Evolutionary conservation across 2,888 invertebrate species (phyloP).

Genomic region (Andrena chrysosceles): DNA sequence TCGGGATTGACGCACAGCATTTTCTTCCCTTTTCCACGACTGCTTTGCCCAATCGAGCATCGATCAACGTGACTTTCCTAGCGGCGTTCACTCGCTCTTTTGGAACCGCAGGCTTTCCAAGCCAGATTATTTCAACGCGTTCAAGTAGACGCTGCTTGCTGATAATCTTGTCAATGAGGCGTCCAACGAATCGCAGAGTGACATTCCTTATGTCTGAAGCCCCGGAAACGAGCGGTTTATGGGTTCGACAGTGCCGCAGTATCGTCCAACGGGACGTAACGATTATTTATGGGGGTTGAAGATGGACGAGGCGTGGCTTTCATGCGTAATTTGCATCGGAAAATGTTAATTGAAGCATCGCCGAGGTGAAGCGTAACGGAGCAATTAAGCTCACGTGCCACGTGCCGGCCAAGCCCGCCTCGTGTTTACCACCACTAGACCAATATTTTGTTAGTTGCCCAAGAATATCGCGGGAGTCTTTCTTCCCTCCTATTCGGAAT

Average conservation of each 20-base stretch:
- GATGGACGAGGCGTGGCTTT: slow-evolving; percentile 23
- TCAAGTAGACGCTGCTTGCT: not conserved
- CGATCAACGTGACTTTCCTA: not conserved
- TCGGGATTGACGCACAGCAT: slow-evolving; percentile 78
- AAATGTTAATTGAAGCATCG: slow-evolving; percentile 63
- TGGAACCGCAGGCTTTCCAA: not conserved
- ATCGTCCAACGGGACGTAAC: not conserved
- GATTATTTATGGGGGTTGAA: slow-evolving; percentile 43
- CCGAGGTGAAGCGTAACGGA: slow-evolving; percentile 60
- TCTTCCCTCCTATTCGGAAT: not conserved
- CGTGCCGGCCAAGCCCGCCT: slow-evolving; percentile 38
- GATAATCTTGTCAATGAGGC: not conserved
- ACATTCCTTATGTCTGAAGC: not conserved
- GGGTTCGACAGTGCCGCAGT: slow-evolving; percentile 22
- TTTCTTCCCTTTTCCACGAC: slow-evolving; percentile 34
- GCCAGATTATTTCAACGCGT: not conserved
- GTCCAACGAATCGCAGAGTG: not conserved
- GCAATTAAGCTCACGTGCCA: slow-evolving; percentile 65
- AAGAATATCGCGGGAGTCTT: slow-evolving; percentile 1
- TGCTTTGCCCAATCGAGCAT: not conserved
- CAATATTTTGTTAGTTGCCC: slow-evolving; percentile 10
- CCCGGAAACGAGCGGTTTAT: not conserved
- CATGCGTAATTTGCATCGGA: slow-evolving; percentile 59
- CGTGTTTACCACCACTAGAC: not conserved
- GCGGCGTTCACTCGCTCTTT: not conserved